These are phyloP conservation scores for Lepidonotus clava DNA, from an alignment of 2,888 invertebrate species.

Conservation along the genomic window DNA sequence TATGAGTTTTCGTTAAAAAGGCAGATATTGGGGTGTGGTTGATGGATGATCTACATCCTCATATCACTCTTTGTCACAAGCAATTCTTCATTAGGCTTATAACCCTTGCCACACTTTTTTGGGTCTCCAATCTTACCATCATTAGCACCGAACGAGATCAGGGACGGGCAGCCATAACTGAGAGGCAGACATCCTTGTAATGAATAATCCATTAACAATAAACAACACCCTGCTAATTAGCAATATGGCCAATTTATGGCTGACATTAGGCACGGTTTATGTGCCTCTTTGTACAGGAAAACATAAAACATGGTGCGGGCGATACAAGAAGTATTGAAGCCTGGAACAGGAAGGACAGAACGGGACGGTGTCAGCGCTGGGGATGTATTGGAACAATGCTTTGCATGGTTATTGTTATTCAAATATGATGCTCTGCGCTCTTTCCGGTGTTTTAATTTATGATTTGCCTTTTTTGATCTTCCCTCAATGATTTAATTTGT, in stretches of 20 bases:
- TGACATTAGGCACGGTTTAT: conserved; percentile 15
- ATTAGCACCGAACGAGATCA: neutral
- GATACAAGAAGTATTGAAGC: neutral
- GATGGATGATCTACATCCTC: conserved; percentile 12
- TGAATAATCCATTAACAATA: conserved; percentile 13
- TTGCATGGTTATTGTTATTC: neutral
- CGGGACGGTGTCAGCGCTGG: neutral
- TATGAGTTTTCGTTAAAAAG: neutral
- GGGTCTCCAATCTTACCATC: neutral
- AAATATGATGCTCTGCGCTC: too few relatives aligned
- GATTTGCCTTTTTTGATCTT: too few relatives aligned
- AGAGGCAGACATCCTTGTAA: neutral
- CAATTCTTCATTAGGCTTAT: conserved; percentile 8
- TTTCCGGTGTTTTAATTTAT: too few relatives aligned
- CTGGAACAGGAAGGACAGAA: neutral
- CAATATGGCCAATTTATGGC: conserved; percentile 12
- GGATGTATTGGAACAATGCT: neutral
- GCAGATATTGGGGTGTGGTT: neutral
- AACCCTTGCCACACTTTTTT: neutral
- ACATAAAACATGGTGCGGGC: neutral
- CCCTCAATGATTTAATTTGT: too few relatives aligned
- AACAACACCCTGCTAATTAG: conserved; percentile 10
- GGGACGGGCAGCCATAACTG: neutral
- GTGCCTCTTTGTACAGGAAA: neutral
- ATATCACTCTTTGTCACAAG: conserved; percentile 13